These are phyloP conservation scores for Tribolium castaneum DNA, from an alignment of 1,140 invertebrate species.

Conservation along the genomic window DNA sequence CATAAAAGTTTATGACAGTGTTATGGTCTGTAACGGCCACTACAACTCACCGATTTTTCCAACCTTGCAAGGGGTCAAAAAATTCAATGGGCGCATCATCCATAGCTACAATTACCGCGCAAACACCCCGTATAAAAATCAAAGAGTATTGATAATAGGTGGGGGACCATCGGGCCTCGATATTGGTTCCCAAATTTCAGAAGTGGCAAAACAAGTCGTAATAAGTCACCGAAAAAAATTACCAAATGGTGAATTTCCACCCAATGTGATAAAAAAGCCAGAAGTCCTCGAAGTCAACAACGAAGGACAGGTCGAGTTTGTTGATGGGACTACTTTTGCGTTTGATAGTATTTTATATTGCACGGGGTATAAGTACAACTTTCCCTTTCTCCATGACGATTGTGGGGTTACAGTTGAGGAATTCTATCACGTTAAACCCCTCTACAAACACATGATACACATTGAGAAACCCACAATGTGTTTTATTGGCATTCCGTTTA, in stretches of 20 bases:
- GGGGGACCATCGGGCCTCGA: slow-evolving; percentile 91
- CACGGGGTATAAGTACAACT: slow-evolving; percentile 75
- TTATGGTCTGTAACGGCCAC: slow-evolving; percentile 89
- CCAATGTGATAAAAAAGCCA: slow-evolving; percentile 63
- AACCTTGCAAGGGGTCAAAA: no score
- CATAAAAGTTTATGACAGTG: slow-evolving; percentile 77
- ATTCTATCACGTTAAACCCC: slow-evolving; percentile 72
- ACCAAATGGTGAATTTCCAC: slow-evolving; percentile 60
- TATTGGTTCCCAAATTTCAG: slow-evolving; percentile 80
- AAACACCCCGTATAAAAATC: no score
- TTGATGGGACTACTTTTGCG: slow-evolving; percentile 62
- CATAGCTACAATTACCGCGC: no score
- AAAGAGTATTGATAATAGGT: no score
- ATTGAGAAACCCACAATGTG: slow-evolving; percentile 77
- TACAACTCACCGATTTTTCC: slow-evolving; percentile 77
- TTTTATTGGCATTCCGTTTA: slow-evolving; percentile 77
- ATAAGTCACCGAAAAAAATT: slow-evolving; percentile 54
- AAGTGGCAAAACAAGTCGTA: slow-evolving; percentile 71
- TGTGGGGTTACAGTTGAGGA: slow-evolving; percentile 69
- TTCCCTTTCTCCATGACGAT: slow-evolving; percentile 74
- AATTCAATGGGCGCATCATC: no score
- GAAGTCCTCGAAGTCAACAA: slow-evolving; percentile 45
- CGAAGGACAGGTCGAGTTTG: slow-evolving; percentile 59
- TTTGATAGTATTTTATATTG: slow-evolving; percentile 71
- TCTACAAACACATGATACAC: no score